Percentiles rank a stretch among this genome's conserved stretches.
These are phyloP conservation scores for Ploceus nigricollis DNA, from an alignment of 2,113 vertebrate genomes.

Conservation along the genomic window DNA sequence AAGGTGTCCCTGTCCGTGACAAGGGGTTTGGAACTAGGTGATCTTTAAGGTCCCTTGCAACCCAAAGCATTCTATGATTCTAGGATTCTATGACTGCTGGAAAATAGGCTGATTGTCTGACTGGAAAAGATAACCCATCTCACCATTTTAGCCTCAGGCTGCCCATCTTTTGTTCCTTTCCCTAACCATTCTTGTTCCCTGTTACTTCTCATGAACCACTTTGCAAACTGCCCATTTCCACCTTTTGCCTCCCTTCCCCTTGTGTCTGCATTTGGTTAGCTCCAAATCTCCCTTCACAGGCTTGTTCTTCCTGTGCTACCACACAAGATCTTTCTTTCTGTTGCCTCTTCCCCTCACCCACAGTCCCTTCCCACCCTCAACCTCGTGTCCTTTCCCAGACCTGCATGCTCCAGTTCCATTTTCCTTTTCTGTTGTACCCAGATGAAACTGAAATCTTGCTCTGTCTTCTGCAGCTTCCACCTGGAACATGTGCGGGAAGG, in stretches of 20 bases:
- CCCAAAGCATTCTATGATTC: neutral
- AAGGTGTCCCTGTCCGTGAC: neutral
- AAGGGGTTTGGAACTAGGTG: neutral
- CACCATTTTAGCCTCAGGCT: neutral
- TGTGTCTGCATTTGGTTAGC: neutral
- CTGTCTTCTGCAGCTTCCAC: neutral
- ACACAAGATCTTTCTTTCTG: neutral
- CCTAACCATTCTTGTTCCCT: neutral
- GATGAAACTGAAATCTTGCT: neutral
- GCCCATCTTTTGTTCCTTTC: neutral
- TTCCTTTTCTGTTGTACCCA: neutral
- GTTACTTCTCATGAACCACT: neutral
- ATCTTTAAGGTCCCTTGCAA: neutral
- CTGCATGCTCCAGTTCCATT: neutral
- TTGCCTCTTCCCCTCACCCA: rapidly evolving
- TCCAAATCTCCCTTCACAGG: neutral
- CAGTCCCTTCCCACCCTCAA: rapidly evolving
- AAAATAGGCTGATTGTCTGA: neutral
- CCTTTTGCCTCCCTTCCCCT: neutral
- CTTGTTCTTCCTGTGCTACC: neutral
- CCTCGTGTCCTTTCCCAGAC: neutral
- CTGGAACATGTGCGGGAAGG: neutral
- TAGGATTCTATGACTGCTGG: neutral
- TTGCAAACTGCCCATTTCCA: neutral
- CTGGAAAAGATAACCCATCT: neutral